Percentiles rank a stretch among this genome's conserved stretches.
Evolutionary conservation across 23 tunicate genomes (phyloP).

Genomic region (Trididemnum clinides): DNA sequence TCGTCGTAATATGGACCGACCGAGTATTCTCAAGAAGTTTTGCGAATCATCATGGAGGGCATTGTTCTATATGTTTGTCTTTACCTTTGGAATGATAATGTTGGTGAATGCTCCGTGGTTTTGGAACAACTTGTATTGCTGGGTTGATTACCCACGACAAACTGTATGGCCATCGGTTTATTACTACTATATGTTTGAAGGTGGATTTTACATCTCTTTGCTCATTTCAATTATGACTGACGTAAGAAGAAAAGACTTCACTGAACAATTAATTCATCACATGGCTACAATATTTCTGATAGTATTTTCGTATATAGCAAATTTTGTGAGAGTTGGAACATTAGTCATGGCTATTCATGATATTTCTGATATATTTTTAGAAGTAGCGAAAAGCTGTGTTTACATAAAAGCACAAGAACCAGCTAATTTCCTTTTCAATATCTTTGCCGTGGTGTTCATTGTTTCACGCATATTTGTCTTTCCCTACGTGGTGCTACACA

Average conservation of each 20-base stretch:
- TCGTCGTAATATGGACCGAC: slow-evolving; percentile 57
- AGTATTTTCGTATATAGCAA: slow-evolving; percentile 76
- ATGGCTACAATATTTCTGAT: slow-evolving; percentile 80
- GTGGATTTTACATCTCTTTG: slow-evolving; percentile 85
- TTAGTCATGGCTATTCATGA: slow-evolving; percentile 96
- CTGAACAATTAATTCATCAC: slow-evolving; percentile 89
- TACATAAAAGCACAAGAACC: slow-evolving; percentile 40
- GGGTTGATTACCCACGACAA: slow-evolving; percentile 90
- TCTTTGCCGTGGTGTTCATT: slow-evolving; percentile 87
- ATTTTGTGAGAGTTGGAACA: slow-evolving; percentile 80
- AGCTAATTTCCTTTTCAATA: slow-evolving; percentile 63
- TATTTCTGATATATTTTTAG: slow-evolving; percentile 90
- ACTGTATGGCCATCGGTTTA: slow-evolving; percentile 50
- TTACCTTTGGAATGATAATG: slow-evolving; percentile 62
- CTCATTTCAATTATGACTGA: slow-evolving; percentile 70
- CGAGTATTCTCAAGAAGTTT: slow-evolving; percentile 70
- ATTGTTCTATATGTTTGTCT: slow-evolving; percentile 69
- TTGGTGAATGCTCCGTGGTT: slow-evolving; percentile 85
- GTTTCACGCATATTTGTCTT: slow-evolving; percentile 60
- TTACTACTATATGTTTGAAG: slow-evolving; percentile 95
- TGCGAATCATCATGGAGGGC: slow-evolving; percentile 89
- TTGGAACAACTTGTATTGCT: slow-evolving; percentile 89
- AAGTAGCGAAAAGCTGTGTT: slow-evolving; percentile 69
- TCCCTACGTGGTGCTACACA: slow-evolving; percentile 76
- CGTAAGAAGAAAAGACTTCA: slow-evolving; percentile 91